Base-by-base conservation (phyloP, 2,797 vertebrate species). In the Eupleurogrammus muticus region DNA sequence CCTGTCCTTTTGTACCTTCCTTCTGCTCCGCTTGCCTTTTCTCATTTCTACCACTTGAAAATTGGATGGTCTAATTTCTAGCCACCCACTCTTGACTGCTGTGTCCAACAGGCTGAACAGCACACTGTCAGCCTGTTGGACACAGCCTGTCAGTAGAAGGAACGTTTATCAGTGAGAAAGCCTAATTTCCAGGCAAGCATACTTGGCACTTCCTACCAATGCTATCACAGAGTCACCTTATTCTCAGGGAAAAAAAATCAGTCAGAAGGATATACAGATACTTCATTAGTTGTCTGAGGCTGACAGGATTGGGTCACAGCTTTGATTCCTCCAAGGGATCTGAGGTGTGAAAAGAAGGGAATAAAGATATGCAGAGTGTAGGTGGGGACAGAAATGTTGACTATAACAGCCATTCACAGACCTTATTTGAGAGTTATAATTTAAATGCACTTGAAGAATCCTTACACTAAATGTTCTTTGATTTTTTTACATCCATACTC, bases 61-160 rank as follows among this genome's bases (percentile, higher is more conserved):
- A 89, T 83, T 85, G 77, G 79, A 83, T 44, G 58, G 60, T 85
- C 50, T 70, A 69, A 84, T 86, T 89, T 86, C 56, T 42, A 72
- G 64, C 77, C 77, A 13, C 83, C 83, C 81, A 85, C 88, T 86
- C 80, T 62, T 72, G 68, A 84, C 79, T 75, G 71, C 87, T 73
- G 84, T 84, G 84, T 87, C 84, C 83, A 86, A 86, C 86, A 81
- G 79, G 76, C 84, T 86, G 82, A 78, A 58, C 64, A 54, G 24
- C 70, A 82, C 73, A 77, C 53, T 76, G 81, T 82, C 86, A 88
- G 87, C 82, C 81, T 76, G 84, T 84, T 83, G 76, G 82, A 87
- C 81, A 82, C 84, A 88, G 82, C 72, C 76, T 81, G 80, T 82
- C 87, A 82, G 75, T 77, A 65, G 66, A 69, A 75, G 75, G 53